Base-by-base conservation (phyloP, 2,797 vertebrate genomes). In the Phrynocephalus forsythii region DNA sequence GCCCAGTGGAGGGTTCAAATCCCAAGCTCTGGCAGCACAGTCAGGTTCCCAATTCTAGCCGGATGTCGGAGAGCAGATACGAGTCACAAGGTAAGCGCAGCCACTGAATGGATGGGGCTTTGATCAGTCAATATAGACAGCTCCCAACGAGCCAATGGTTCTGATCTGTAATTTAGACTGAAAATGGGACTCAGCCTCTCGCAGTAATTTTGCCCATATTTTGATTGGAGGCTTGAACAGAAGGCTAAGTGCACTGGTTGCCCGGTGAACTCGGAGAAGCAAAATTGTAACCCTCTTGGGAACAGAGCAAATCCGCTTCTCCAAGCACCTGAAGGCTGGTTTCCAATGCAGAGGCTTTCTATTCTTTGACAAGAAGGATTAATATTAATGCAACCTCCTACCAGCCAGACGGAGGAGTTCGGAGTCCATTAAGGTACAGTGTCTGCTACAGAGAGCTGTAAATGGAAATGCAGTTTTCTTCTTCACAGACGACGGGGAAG, bases 371-470 rank as follows among this genome's bases (percentile, higher is more conserved):
- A 63, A 81, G 88, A 75, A 60, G 71, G 75, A 91, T 0, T 13
- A 13, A n/a, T 66, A 88, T 66, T 50, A 84, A 84, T 72, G 84
- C 8, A 1, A 71, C 28, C 30, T 33, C 2, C 3, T 18, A 30
- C 3, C 73, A 88, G 82, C 28, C 56, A 22, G 84, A 6, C 22
- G 83, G 82, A 63, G 84, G 90, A 63, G 83, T 86, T 11, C 76
- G 85, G 87, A 67, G 86, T 68, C 89, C 18, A 1, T 73, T 89
- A 82, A 79, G 71, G 68, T 26, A 13, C 6, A 52, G 52, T 3
- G 4, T 5, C 1, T 10, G 67, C 63, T 75, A 6, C 56, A 56
- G 75, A 1, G 0, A 0, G 6, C 50, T 38, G 86, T 63, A 90
- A 76, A 84, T 87, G 79, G 86, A 84, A 87, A 85, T 44, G 52